phyloP scores from a whole-genome alignment of 2,888 invertebrate genomes.

The Epiblema foenella region DNA sequence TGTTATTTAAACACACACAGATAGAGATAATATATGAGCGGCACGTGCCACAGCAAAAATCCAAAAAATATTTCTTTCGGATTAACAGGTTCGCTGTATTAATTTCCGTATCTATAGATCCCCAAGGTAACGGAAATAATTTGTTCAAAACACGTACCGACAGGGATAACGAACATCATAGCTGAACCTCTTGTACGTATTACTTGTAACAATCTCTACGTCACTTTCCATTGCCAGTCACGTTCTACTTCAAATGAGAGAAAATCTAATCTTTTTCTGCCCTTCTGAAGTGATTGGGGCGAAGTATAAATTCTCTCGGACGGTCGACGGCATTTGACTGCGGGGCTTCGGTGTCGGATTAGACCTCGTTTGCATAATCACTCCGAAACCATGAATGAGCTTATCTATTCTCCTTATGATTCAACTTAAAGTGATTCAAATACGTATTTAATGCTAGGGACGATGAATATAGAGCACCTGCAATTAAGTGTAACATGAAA shows the following conservation, averaged over 20 bases:
- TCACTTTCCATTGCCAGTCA: conserved; percentile 70
- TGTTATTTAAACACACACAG: conserved; percentile 21
- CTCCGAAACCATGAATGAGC: conserved; percentile 48
- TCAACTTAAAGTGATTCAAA: conserved; percentile 29
- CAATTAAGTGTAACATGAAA: background rate
- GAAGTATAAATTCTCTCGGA: conserved; percentile 64
- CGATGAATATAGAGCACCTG: background rate
- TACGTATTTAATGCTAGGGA: background rate
- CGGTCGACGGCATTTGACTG: conserved; percentile 67
- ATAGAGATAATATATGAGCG: background rate
- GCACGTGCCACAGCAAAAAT: conserved; percentile 10
- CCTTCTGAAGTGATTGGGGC: conserved; percentile 67
- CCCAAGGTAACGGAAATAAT: conserved; percentile 59
- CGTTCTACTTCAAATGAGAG: conserved; percentile 73
- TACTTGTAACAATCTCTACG: conserved; percentile 66
- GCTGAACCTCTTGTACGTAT: conserved; percentile 58
- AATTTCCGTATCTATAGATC: conserved; percentile 53
- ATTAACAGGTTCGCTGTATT: conserved; percentile 31
- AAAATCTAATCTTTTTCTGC: conserved; percentile 76
- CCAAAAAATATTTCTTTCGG: conserved; percentile 24
- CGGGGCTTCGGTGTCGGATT: conserved; percentile 65
- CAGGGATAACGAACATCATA: conserved; percentile 70
- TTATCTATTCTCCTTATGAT: conserved; percentile 45
- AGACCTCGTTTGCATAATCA: conserved; percentile 73
- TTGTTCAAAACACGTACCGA: conserved; percentile 66